These are phyloP conservation scores for Dufourea novaeangliae DNA, from an alignment of 1,140 invertebrate genomes.

Conservation along the genomic window DNA sequence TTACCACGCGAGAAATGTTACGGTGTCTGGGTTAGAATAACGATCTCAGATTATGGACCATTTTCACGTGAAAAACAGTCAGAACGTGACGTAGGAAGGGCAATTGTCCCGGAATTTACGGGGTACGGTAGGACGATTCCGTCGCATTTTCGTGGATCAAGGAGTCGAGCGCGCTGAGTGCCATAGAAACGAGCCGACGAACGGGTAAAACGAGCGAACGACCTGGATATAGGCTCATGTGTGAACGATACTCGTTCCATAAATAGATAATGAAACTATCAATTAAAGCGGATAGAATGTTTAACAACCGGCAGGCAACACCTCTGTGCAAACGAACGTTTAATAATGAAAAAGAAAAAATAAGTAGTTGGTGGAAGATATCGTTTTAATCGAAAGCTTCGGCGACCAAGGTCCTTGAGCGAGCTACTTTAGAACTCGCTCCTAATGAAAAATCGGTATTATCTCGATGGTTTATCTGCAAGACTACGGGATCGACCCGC, in stretches of 20 bases:
- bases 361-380: background rate
- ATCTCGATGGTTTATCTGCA: conserved; percentile 11
- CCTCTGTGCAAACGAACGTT: too few species aligned
- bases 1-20: background rate
- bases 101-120: background rate
- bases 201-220: conserved; percentile 51
- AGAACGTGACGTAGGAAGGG: background rate
- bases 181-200: conserved; percentile 18
- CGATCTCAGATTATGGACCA: background rate
- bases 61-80: background rate
- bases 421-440: background rate
- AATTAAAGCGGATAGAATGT: conserved; percentile 42
- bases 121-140: background rate
- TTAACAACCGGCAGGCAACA: too few species aligned
- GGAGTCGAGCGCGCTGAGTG: background rate
- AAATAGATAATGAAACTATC: conserved; percentile 49
- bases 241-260: conserved; percentile 48
- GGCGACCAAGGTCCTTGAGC: background rate
- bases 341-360: too few species aligned
- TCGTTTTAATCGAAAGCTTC: background rate
- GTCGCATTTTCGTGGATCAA: background rate
- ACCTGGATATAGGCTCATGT: conserved; percentile 59
- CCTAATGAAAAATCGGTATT: background rate
- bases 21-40: background rate
- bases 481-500: background rate